Conservation (phyloP, 2,888 invertebrate species). For the Epicampocera succincta region DNA sequence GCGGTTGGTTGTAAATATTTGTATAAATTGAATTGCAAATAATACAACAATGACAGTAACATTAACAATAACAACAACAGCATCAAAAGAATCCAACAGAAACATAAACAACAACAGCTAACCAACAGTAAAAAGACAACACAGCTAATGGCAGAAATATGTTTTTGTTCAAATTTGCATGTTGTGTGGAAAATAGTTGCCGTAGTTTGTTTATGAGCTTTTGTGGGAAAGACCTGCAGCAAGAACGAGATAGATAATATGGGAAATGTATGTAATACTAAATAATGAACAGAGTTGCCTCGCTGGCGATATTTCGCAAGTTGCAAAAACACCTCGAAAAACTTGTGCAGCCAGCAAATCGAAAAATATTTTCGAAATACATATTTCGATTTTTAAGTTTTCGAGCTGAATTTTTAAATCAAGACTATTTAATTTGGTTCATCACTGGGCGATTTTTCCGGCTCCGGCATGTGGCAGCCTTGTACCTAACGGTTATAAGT, state of each 20-base stretch:
- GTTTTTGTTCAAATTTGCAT: slow-evolving; percentile 68
- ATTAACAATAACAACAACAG: slow-evolving; percentile 46
- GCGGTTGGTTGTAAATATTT: slow-evolving; percentile 55
- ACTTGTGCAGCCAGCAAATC: too few relatives aligned
- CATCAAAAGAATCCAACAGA: slow-evolving; percentile 12
- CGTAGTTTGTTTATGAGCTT: slow-evolving; percentile 46
- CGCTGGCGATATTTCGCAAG: too few relatives aligned
- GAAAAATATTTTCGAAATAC: too few relatives aligned
- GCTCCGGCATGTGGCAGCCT: slow-evolving; percentile 15
- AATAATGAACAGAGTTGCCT: slow-evolving; percentile 6
- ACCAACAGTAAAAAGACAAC: neutral
- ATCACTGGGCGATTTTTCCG: neutral
- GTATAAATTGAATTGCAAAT: slow-evolving; percentile 61
- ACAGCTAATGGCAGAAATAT: slow-evolving; percentile 66
- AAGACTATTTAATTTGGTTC: neutral
- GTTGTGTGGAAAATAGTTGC: slow-evolving; percentile 50
- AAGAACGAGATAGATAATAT: neutral
- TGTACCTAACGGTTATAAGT: slow-evolving; percentile 57
- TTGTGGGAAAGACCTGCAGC: neutral
- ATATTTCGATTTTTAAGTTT: too few relatives aligned
- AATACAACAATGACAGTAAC: slow-evolving; percentile 58
- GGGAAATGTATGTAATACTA: neutral
- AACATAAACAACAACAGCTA: slow-evolving; percentile 35
- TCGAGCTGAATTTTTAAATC: too few relatives aligned
- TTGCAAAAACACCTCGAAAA: too few relatives aligned